phyloP scores from a whole-genome alignment of 2,113 vertebrate species.

The Malurus cyaneus region DNA sequence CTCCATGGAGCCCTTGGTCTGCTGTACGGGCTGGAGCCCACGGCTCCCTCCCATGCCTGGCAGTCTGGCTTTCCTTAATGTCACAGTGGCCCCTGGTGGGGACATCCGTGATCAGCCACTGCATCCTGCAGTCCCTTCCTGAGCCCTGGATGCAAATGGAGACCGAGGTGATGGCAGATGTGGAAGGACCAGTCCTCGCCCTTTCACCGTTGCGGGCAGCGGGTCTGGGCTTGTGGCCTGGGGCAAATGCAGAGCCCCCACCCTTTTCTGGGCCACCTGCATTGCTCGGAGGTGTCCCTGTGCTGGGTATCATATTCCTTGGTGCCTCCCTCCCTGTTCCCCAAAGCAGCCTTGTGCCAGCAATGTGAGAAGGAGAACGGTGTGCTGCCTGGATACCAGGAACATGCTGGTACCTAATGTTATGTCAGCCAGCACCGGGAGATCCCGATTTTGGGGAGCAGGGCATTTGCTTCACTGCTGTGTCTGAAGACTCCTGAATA shows the following conservation, averaged over 20 bases:
- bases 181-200: not conserved
- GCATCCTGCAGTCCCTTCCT: not conserved
- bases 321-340: not conserved
- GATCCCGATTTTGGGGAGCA: not conserved
- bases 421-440: not conserved
- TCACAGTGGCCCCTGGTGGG: slow-evolving; percentile 55
- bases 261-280: not conserved
- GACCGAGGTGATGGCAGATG: not conserved
- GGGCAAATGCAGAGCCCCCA: not conserved
- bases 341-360: not conserved
- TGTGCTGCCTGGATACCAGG: not conserved
- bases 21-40: not conserved
- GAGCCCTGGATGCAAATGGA: not conserved
- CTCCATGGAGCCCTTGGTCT: not conserved
- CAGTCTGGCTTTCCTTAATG: slow-evolving; percentile 14
- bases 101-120: slow-evolving; percentile 14
- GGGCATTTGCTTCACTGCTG: not conserved
- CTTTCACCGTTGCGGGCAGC: not conserved
- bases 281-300: not conserved
- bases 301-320: not conserved
- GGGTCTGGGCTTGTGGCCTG: not conserved
- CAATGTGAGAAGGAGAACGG: not conserved
- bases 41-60: not conserved
- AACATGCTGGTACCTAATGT: not conserved
- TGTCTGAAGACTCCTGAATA: slow-evolving; percentile 44